Base-by-base conservation (phyloP, 2,113 vertebrate genomes). In the Dermatemys mawii region DNA sequence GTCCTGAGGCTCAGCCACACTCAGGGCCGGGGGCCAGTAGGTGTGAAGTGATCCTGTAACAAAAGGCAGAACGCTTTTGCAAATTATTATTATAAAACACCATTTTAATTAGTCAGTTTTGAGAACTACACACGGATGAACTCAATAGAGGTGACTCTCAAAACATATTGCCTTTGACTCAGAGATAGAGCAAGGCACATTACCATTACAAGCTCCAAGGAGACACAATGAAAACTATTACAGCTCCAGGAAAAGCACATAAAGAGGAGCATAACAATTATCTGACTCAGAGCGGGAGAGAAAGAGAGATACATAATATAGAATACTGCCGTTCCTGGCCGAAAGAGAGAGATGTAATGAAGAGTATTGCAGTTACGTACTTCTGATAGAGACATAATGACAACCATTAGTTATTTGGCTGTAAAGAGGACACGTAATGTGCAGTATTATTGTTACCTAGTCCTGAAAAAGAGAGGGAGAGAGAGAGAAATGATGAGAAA, bases 191-290 rank as follows among this genome's bases (percentile, higher is more conserved):
- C 22, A 81, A 46, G 54, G 90, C 96, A 85, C 57, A 97, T 97
- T 96, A 96, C 79, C 53, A 86, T 96, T 92, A 95, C 78, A 94
- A 96, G 81, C 83, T 90, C 92, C 88, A 84, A 97, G 53, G 46
- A 95, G 91, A 84, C 86, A 94, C 92, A 97, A 81, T 93, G 95
- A 95, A 97, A 97, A 96, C 86, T 83, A 93, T 93, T 91, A 90
- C 83, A 92, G 87, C 79, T 94, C 75, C 83, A 92, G 92, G 93
- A 97, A 96, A 97, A 89, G 95, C 81, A 93, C 67, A 91, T 88
- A 92, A 95, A 96, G 90, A 96, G 93, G 83, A 91, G 84, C 46
- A 85, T 96, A 96, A 94, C 48, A 94, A 92, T 97, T 87, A 93
- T 93, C 89, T 88, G 44, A 90, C 83, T 97, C 83, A 63, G 78